phyloP scores from a whole-genome alignment of 1,140 invertebrate species.

The Trichonephila clavipes region DNA sequence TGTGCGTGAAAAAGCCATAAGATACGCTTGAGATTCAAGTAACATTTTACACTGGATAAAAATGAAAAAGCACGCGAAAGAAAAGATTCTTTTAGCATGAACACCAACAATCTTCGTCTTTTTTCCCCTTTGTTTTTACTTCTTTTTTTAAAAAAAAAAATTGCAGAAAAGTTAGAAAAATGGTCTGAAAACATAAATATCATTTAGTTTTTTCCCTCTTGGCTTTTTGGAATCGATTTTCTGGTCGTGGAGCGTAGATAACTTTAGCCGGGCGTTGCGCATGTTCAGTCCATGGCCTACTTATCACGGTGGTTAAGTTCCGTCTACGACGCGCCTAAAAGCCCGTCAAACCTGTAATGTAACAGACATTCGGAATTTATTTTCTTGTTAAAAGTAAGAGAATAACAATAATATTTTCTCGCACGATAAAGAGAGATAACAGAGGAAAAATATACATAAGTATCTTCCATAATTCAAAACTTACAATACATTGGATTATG shows the following conservation, averaged over 20 bases:
- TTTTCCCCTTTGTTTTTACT: neutral
- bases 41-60: slow-evolving; percentile 50
- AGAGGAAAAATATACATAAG: too few relatives aligned
- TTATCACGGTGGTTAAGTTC: neutral
- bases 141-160: neutral
- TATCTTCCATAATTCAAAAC: too few relatives aligned
- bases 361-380: too few relatives aligned
- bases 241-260: slow-evolving; percentile 29
- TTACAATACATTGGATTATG: too few relatives aligned
- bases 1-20: slow-evolving; percentile 66
- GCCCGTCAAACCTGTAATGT: neutral
- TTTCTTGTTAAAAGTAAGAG: too few relatives aligned
- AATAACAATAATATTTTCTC: too few relatives aligned
- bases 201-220: slow-evolving; percentile 62
- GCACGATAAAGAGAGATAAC: too few relatives aligned
- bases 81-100: slow-evolving; percentile 61
- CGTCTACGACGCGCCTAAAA: neutral
- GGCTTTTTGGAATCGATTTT: slow-evolving; percentile 64
- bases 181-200: slow-evolving; percentile 68
- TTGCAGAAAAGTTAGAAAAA: slow-evolving; percentile 40
- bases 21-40: slow-evolving; percentile 59
- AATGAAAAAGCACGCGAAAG: slow-evolving; percentile 25
- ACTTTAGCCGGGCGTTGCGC: slow-evolving; percentile 14
- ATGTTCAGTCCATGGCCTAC: slow-evolving; percentile 42
- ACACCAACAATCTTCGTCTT: slow-evolving; percentile 33